Conservation (phyloP, 1,140 invertebrate species). For the Caenorhabditis briggsae region DNA sequence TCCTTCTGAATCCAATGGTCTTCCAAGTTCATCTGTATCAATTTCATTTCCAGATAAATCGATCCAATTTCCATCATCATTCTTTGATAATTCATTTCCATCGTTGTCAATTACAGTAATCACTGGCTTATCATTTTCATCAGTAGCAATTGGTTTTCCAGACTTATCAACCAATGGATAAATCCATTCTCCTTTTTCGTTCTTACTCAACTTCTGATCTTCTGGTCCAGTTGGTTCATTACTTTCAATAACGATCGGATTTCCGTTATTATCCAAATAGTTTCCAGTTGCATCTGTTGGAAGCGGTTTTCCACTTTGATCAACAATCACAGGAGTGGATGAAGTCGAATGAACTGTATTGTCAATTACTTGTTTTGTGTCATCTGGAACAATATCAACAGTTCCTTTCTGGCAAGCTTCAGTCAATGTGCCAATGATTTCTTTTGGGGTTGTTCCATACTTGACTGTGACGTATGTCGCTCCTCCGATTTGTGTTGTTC, state of each 20-base stretch:
- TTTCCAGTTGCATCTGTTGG: slow-evolving; percentile 55
- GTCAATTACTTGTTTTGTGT: slow-evolving; percentile 32
- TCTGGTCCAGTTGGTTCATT: slow-evolving; percentile 69
- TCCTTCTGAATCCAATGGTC: slow-evolving; percentile 59
- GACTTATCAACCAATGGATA: slow-evolving; percentile 67
- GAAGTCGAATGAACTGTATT: not conserved
- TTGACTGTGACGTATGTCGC: slow-evolving; percentile 26
- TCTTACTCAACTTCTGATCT: slow-evolving; percentile 65
- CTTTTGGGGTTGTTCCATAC: not conserved
- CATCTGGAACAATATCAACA: slow-evolving; percentile 30
- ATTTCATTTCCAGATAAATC: slow-evolving; percentile 58
- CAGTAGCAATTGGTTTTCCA: slow-evolving; percentile 59
- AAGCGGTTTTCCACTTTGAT: slow-evolving; percentile 64
- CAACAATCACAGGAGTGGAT: slow-evolving; percentile 41
- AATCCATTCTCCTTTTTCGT: slow-evolving; percentile 69
- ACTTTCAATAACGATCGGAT: slow-evolving; percentile 42
- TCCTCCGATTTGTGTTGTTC: slow-evolving; percentile 6
- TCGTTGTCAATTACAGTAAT: slow-evolving; percentile 64
- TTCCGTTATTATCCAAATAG: slow-evolving; percentile 58
- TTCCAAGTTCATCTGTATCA: slow-evolving; percentile 59
- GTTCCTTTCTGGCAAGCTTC: slow-evolving; percentile 6
- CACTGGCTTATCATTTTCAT: slow-evolving; percentile 57
- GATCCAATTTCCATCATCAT: slow-evolving; percentile 58
- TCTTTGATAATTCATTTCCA: slow-evolving; percentile 47
- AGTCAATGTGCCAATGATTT: slow-evolving; percentile 4